These are phyloP conservation scores for Monochamus alternatus DNA, from an alignment of 2,888 invertebrate genomes.

Conservation along the genomic window DNA sequence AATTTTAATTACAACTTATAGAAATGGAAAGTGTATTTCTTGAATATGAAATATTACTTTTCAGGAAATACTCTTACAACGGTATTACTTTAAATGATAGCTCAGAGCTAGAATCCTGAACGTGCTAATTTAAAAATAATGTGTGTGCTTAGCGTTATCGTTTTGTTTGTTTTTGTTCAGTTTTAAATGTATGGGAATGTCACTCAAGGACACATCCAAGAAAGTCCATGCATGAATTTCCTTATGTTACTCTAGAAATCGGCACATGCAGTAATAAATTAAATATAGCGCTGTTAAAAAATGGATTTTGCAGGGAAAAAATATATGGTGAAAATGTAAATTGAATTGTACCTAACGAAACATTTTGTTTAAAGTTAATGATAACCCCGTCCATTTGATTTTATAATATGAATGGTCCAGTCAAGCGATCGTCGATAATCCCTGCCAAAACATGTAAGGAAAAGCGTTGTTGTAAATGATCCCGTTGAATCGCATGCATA, in stretches of 20 bases:
- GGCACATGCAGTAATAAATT: neutral
- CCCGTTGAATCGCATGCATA: too few relatives aligned
- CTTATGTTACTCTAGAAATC: neutral
- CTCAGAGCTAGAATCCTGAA: conserved; percentile 24
- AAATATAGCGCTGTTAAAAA: neutral
- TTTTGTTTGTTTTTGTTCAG: conserved; percentile 20
- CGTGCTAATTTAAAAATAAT: conserved; percentile 24
- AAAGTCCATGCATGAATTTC: neutral
- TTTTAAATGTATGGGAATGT: conserved; percentile 21
- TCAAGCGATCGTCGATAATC: too few relatives aligned
- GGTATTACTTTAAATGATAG: conserved; percentile 30
- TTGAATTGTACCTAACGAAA: neutral
- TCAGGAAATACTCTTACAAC: conserved; percentile 43
- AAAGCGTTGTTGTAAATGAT: too few relatives aligned
- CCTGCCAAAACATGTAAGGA: too few relatives aligned
- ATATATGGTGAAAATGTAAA: neutral
- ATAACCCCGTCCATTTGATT: neutral
- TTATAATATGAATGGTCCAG: too few relatives aligned
- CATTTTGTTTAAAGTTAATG: neutral
- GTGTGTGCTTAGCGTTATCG: conserved; percentile 1
- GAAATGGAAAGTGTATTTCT: conserved; percentile 52
- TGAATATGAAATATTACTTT: conserved; percentile 45
- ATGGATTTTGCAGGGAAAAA: neutral
- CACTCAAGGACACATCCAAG: conserved; percentile 2
- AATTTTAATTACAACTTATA: conserved; percentile 49